Evolutionary conservation across 2,888 invertebrate genomes (phyloP), one percentile per base, ranked within the genome.

Genomic region (Volucella bombylans): DNA sequence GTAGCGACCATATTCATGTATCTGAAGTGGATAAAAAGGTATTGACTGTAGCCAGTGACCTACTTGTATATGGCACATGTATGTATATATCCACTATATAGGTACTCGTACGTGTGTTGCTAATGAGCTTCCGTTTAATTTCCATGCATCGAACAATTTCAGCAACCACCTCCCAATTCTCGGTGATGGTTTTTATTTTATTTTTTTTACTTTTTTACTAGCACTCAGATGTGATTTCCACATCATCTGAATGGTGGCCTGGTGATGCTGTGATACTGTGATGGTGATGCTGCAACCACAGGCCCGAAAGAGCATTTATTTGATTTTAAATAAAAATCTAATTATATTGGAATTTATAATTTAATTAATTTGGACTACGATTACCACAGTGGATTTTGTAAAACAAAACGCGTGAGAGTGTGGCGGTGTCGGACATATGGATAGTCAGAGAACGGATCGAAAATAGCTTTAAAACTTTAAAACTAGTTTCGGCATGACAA

Each of bases 341-440:
- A 78, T 74, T 83, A 78, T 83, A 73, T 83, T 79, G 82, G 79
- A 83, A 79, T 83, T 74, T 83, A 79, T 83, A 83, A 79, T 83
- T 83, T 83, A 83, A 83, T 83, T 83, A 83, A 79, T 79, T 79
- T 83, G 79, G 69, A 83, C 69, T 79, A 69, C 79, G 69, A 79
- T 74, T 79, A 69, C 73, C 79, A 49, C 64, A 73, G 59, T 41
- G 54, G 54, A 41, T 45, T 71, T 76, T 49, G 67, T 47, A 54
- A 55, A 67, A 39, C 71, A 67, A 49, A 69, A 23, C 43, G 49
- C 38, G 15, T 15, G 2, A 50, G 12, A 61, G 61, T 41, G 39
- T 8, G 4, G 15, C 31, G 71, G 64, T 15, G 8, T 39, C 15
- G 47, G 15, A 4, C 2, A n/a, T n/a, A 47, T 12, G 41, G 12